A percentile compares a stretch with the other conserved stretches of the same genome.
Conservation (phyloP, 2,888 invertebrate genomes). For the Philereme transversata region DNA sequence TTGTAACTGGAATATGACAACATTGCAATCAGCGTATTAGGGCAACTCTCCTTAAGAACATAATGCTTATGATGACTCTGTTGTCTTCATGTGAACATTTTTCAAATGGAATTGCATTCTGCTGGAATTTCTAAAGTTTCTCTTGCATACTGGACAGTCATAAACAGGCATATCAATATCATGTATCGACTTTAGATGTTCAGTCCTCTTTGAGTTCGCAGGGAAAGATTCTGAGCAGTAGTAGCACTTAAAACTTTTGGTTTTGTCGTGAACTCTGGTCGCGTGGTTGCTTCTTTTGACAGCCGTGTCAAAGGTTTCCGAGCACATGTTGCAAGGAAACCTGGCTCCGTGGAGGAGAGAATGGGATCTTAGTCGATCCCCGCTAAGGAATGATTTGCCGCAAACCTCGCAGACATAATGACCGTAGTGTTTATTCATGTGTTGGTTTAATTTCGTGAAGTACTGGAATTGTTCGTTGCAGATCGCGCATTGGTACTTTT, state of each 20-base stretch:
- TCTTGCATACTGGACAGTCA: conserved; percentile 17
- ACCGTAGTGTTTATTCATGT: conserved; percentile 31
- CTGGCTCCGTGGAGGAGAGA: conserved; percentile 4
- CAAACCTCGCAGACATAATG: conserved; percentile 19
- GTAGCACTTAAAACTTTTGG: conserved; percentile 10
- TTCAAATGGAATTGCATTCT: conserved; percentile 18
- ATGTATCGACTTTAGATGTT: conserved; percentile 14
- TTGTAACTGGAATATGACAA: too few relatives aligned
- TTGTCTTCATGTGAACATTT: conserved; percentile 6
- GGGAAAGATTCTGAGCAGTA: conserved; percentile 16
- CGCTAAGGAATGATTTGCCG: conserved; percentile 20
- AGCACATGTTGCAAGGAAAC: conserved; percentile 12
- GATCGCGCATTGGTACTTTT: conserved; percentile 18
- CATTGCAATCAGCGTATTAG: not conserved
- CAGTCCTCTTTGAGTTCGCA: not conserved
- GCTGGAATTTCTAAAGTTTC: conserved; percentile 9
- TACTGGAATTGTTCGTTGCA: conserved; percentile 19
- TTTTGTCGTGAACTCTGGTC: conserved; percentile 7
- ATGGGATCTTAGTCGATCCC: conserved; percentile 14
- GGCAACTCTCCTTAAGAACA: not conserved
- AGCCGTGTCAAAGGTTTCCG: conserved; percentile 11
- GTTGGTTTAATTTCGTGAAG: conserved; percentile 24
- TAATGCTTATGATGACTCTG: not conserved
- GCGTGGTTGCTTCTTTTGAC: conserved; percentile 8
- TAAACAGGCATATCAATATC: conserved; percentile 14